A percentile compares a stretch with the other conserved stretches of the same genome.
Conservation (phyloP, 1,140 invertebrate genomes). For the Metopolophium dirhodum region DNA sequence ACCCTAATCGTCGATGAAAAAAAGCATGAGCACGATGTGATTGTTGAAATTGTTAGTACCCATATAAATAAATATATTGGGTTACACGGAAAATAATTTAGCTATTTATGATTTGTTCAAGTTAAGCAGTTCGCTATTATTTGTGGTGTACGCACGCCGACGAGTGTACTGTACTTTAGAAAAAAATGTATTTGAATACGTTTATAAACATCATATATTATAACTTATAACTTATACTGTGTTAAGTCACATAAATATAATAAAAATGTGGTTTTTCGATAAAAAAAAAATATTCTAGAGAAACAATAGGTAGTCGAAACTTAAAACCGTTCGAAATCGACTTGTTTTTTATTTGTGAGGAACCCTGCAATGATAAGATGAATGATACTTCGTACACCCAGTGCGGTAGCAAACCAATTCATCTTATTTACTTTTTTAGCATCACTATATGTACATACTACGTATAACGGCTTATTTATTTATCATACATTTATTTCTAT, state of each 20-base stretch:
- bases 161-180: too few species aligned
- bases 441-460: neutral
- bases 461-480: constrained; percentile 2
- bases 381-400: neutral
- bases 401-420: neutral
- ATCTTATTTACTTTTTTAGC: neutral
- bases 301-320: neutral
- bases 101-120: neutral
- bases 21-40: neutral
- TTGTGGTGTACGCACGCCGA: too few species aligned
- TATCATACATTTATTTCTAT: constrained; percentile 4
- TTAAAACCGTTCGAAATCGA: neutral
- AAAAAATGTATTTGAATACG: too few species aligned
- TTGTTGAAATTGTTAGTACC: neutral
- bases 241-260: neutral
- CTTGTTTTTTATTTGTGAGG: neutral
- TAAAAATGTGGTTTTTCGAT: neutral
- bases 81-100: neutral
- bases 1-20: neutral
- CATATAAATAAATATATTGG: neutral
- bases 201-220: neutral
- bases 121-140: neutral
- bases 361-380: neutral
- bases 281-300: neutral
- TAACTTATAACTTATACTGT: neutral